phyloP scores from a whole-genome alignment of 2,888 invertebrate genomes.

The Crematogaster levior region DNA sequence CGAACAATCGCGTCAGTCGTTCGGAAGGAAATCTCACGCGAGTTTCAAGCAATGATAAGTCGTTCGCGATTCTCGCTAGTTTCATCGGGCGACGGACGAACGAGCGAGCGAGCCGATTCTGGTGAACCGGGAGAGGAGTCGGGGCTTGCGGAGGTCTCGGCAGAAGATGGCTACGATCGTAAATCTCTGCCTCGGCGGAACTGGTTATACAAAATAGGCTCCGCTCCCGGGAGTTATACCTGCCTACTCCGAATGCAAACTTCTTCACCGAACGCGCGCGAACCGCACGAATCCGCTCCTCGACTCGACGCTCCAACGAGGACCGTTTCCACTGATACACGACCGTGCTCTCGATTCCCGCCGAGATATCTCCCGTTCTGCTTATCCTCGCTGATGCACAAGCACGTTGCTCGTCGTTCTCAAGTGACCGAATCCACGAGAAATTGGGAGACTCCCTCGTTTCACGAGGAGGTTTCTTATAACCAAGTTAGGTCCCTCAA shows the following conservation, averaged over 20 bases:
- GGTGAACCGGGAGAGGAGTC: conserved; percentile 36
- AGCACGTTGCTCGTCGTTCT: conserved; percentile 14
- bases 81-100: conserved; percentile 15
- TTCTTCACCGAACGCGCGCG: conserved; percentile 61
- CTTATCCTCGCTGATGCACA: conserved; percentile 39
- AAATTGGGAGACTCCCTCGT: conserved; percentile 19
- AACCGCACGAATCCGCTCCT: conserved; percentile 56
- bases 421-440: conserved; percentile 1
- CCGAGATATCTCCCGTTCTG: conserved; percentile 44
- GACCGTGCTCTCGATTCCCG: conserved; percentile 53
- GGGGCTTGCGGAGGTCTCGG: conserved; percentile 33
- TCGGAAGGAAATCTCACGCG: conserved; percentile 1
- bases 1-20: background rate
- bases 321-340: conserved; percentile 53
- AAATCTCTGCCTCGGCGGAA: conserved; percentile 82
- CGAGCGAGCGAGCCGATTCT: conserved; percentile 41
- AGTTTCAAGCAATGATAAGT: conserved; percentile 42
- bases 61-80: conserved; percentile 39
- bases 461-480: background rate
- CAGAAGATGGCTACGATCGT: conserved; percentile 78
- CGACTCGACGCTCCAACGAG: conserved; percentile 42
- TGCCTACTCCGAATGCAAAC: conserved; percentile 81
- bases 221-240: conserved; percentile 79
- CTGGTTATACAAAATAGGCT: conserved; percentile 84
- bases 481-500: background rate